Conservation (phyloP, 2,888 invertebrate genomes). For the Yponomeuta malinellus region DNA sequence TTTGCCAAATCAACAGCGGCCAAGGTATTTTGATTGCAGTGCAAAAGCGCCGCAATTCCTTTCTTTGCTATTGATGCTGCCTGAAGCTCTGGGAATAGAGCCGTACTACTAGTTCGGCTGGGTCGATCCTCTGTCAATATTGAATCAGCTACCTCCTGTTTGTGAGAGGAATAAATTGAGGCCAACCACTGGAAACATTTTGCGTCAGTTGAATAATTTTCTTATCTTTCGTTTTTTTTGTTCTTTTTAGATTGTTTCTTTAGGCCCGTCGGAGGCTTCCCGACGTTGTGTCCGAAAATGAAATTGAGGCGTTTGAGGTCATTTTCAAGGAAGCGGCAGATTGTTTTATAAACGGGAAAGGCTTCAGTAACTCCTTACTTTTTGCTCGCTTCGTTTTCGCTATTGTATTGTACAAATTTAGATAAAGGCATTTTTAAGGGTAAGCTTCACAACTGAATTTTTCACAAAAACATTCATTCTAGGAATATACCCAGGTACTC, state of each 20-base stretch:
- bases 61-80: constrained; percentile 47
- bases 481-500: too few relatives aligned
- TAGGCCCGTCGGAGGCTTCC: background rate
- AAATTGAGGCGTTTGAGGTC: constrained; percentile 9
- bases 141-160: constrained; percentile 61
- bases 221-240: constrained; percentile 39
- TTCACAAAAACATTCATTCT: too few relatives aligned
- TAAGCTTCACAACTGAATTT: too few relatives aligned
- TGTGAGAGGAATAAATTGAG: constrained; percentile 68
- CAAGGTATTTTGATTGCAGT: constrained; percentile 9
- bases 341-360: constrained; percentile 1
- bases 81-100: constrained; percentile 50
- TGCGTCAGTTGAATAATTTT: constrained; percentile 50
- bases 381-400: background rate
- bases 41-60: constrained; percentile 41
- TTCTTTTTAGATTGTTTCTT: constrained; percentile 14
- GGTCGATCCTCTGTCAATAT: constrained; percentile 54
- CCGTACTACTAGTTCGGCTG: constrained; percentile 29
- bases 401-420: background rate
- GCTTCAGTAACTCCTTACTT: background rate
- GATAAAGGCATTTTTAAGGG: too few relatives aligned
- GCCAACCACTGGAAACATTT: constrained; percentile 48
- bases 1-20: constrained; percentile 6
- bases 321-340: constrained; percentile 6
- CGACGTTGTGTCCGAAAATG: constrained; percentile 5